Evolutionary conservation across 2,888 invertebrate species (phyloP).

Genomic region (Theristus sp.): DNA sequence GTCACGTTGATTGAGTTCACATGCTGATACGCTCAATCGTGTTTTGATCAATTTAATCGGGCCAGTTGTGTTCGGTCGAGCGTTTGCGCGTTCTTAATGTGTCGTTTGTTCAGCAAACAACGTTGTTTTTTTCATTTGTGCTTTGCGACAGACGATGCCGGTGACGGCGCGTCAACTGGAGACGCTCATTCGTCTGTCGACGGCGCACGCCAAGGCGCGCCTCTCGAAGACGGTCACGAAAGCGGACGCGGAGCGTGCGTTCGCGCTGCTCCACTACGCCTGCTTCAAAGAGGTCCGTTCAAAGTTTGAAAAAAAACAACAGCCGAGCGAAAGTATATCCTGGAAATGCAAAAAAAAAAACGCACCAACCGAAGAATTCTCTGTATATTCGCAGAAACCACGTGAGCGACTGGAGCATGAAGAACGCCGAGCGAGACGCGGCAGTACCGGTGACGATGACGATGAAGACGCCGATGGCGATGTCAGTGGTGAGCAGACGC

Average conservation of each 20-base stretch:
- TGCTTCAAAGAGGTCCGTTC: conserved; percentile 89
- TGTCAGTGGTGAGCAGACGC: conserved; percentile 32
- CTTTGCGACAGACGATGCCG: conserved; percentile 60
- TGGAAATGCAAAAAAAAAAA: neutral
- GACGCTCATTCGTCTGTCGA: conserved; percentile 85
- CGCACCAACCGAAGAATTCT: neutral
- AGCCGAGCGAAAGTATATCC: too few relatives aligned
- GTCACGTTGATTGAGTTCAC: too few relatives aligned
- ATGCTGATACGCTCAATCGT: too few relatives aligned
- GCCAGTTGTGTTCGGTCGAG: neutral
- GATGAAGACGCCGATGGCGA: conserved; percentile 33
- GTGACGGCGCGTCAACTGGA: conserved; percentile 71
- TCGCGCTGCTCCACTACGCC: conserved; percentile 78
- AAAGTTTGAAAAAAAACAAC: too few relatives aligned
- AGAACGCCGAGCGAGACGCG: conserved; percentile 31
- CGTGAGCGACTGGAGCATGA: conserved; percentile 53
- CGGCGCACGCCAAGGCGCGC: conserved; percentile 87
- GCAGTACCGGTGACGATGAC: conserved; percentile 30
- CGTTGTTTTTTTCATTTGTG: neutral
- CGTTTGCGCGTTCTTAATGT: too few relatives aligned
- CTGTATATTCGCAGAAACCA: conserved; percentile 15
- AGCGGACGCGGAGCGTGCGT: conserved; percentile 71
- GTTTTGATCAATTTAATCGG: too few relatives aligned
- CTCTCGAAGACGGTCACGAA: conserved; percentile 63
- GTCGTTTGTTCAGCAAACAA: conserved; percentile 2